Conservation (phyloP, 2,797 vertebrate genomes). For the Gallinago nigripennis region DNA sequence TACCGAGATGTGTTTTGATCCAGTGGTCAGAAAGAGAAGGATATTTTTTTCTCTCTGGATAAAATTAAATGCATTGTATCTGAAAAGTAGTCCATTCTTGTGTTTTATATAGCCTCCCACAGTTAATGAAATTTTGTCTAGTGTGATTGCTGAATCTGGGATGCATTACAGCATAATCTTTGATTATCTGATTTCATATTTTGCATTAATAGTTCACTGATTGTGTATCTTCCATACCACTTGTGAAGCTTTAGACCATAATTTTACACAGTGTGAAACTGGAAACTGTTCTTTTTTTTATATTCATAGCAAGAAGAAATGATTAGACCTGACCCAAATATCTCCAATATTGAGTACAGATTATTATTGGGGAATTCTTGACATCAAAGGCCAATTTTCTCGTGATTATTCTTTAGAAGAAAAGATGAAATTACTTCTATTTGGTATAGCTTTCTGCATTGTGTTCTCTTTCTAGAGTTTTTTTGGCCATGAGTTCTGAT, state of each 20-base stretch:
- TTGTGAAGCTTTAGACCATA: background rate
- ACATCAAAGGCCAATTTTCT: background rate
- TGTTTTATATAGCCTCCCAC: background rate
- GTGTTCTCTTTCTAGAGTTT: background rate
- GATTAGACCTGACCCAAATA: background rate
- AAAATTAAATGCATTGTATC: background rate
- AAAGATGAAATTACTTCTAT: background rate
- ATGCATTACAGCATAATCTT: background rate
- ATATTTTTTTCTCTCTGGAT: background rate
- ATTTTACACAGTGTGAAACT: background rate
- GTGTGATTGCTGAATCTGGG: background rate
- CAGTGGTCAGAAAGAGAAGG: background rate
- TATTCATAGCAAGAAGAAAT: background rate
- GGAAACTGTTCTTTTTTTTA: background rate
- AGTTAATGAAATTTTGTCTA: background rate
- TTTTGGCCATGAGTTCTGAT: background rate
- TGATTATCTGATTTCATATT: background rate
- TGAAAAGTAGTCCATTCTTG: background rate
- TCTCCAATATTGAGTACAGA: background rate
- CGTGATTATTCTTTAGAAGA: background rate
- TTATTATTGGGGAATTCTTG: background rate
- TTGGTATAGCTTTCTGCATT: background rate
- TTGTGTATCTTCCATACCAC: background rate
- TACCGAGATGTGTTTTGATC: background rate
- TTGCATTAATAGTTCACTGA: background rate